A percentile compares a stretch with the other conserved stretches of the same genome.
Conservation (phyloP, 2,888 invertebrate species). For the Protodeltote pygarga region DNA sequence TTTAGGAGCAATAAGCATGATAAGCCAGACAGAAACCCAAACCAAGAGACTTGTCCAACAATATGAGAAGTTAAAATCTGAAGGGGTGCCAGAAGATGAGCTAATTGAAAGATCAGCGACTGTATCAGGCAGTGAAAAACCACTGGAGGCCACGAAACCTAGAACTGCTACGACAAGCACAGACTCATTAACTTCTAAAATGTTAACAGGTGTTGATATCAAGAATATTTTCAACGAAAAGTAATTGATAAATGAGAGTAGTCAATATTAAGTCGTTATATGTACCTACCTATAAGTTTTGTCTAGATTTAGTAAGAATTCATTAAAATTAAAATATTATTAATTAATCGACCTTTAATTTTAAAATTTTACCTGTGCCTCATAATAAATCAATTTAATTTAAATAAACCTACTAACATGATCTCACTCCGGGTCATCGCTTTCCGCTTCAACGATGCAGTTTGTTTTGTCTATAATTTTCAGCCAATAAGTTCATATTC, state of each 20-base stretch:
- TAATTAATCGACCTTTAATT: background rate
- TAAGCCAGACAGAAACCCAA: constrained; percentile 82
- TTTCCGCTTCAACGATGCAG: too few species aligned
- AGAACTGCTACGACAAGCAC: constrained; percentile 56
- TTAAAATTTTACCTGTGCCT: too few species aligned
- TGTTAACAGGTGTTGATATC: constrained; percentile 65
- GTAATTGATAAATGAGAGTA: constrained; percentile 8
- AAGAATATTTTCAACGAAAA: constrained; percentile 72
- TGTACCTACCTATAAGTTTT: too few species aligned
- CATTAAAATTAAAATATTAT: constrained; percentile 24
- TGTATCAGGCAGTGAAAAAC: constrained; percentile 61
- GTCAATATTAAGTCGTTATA: too few species aligned
- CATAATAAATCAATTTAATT: too few species aligned
- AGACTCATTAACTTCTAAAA: constrained; percentile 67
- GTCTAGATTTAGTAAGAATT: constrained; percentile 18
- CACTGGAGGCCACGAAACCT: constrained; percentile 49
- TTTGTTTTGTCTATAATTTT: too few species aligned
- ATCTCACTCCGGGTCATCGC: too few species aligned
- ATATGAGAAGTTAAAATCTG: constrained; percentile 86
- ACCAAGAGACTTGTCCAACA: constrained; percentile 88
- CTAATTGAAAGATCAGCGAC: constrained; percentile 72
- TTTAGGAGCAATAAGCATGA: constrained; percentile 85
- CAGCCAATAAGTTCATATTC: too few species aligned
- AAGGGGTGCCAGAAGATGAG: constrained; percentile 85
- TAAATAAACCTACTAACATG: too few species aligned